Base-by-base conservation (phyloP, 2,113 vertebrate genomes). In the Sclerurus mexicanus region DNA sequence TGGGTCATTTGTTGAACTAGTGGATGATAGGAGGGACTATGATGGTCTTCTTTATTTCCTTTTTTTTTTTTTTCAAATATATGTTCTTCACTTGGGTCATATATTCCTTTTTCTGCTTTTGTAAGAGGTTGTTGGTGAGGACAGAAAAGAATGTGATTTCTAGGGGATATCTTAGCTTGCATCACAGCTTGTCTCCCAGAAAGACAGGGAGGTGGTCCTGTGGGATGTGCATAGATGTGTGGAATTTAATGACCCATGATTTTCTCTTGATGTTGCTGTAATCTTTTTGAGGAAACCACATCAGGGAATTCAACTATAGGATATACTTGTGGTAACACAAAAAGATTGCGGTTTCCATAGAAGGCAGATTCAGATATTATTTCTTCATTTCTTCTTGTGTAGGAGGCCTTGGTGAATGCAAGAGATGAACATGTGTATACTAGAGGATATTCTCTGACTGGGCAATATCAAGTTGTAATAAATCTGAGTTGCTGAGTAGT, bases 1-100 rank as follows among this genome's bases (percentile, higher is more conserved):
- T 91, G 60, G 94, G 95, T 97, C 93, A 93, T 39, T 42, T 5
- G 9, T 62, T 88, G 79, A 95, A 88, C 52, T 50, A 47, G 53
- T 76, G 66, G 80, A 83, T 76, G 39, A 86, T 72, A 84, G 56
- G 33, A 88, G 14, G 44, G 49, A 60, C 52, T 85, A 18, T 66
- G 83, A 44, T 78, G 39, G 40, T 67, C 44, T 89, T 19, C 59
- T 87, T 74, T 50, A 11, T 40, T 60, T 18, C n/a, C n/a, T n/a
- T 40, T 37, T 33, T 14, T 22, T 31, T 3, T 74, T 35, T 37
- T 37, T 47, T 44, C 46, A 12, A 53, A 40, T 17, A 28, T 28
- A 1, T 87, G 30, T 68, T 87, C 80, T 63, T 85, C 17, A 50
- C 90, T 88, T 85, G 3, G 60, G 14, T 44, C 14, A 78, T 64